phyloP scores from a whole-genome alignment of 2,888 invertebrate species.

The Tribolium freemani region DNA sequence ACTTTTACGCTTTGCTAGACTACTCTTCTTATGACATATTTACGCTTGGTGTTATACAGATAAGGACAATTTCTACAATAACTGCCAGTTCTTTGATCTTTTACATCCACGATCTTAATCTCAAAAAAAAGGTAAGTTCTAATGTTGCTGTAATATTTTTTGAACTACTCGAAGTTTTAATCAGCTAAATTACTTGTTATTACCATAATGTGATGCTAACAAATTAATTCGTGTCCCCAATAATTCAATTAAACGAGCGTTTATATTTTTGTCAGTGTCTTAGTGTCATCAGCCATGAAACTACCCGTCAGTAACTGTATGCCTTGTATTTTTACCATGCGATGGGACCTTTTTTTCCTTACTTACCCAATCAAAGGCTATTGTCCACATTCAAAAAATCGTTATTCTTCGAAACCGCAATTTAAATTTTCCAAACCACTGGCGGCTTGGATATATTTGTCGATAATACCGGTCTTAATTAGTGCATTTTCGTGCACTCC shows the following conservation, averaged over 20 bases:
- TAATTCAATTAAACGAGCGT: neutral
- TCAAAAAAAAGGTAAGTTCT: neutral
- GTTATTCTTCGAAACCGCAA: neutral
- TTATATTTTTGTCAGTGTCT: neutral
- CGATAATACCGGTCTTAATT: neutral
- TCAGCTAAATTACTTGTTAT: no score
- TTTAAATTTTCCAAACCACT: conserved; percentile 1
- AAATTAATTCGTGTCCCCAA: no score
- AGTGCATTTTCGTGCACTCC: neutral
- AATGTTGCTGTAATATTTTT: no score
- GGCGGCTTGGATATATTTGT: neutral
- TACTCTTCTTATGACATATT: neutral
- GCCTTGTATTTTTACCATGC: neutral
- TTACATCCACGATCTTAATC: conserved; percentile 1
- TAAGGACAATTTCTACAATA: neutral
- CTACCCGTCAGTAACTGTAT: neutral
- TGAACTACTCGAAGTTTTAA: no score
- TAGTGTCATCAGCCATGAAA: neutral
- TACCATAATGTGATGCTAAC: no score
- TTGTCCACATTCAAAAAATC: conserved; percentile 9
- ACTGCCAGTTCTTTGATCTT: neutral
- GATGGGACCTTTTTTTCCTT: neutral
- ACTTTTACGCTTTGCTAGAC: neutral
- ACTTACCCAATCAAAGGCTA: neutral
- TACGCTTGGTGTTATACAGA: neutral